Evolutionary conservation across 2,797 vertebrate genomes (phyloP).

Genomic region (Phataginus tetradactyla): DNA sequence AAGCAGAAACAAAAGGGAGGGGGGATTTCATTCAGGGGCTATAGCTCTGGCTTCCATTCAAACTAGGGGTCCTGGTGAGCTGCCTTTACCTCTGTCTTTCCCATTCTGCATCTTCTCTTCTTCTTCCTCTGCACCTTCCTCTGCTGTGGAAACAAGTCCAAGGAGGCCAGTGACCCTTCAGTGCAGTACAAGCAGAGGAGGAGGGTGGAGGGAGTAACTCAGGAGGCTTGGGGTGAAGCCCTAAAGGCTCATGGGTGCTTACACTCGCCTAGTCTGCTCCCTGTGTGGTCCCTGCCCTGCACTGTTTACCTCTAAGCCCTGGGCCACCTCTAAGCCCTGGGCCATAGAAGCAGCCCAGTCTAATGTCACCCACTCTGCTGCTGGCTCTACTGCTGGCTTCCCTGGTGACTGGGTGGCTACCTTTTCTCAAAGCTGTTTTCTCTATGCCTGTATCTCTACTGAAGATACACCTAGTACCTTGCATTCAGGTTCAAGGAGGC

Average conservation of each 20-base stretch:
- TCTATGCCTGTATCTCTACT: not conserved
- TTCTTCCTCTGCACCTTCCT: conserved; percentile 92
- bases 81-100: conserved; percentile 92
- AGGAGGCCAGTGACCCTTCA: conserved; percentile 61
- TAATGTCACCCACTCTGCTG: not conserved
- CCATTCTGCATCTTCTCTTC: conserved; percentile 94
- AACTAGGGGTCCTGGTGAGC: not conserved
- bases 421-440: not conserved
- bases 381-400: not conserved
- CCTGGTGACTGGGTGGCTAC: not conserved
- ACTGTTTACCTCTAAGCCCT: not conserved
- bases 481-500: conserved; percentile 7
- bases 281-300: fast-evolving
- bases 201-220: not conserved
- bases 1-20: not conserved
- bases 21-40: not conserved
- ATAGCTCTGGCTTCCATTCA: not conserved
- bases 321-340: not conserved
- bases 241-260: not conserved
- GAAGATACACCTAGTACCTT: not conserved
- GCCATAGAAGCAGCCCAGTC: not conserved
- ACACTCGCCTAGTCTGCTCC: not conserved
- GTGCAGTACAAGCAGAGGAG: not conserved
- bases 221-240: not conserved
- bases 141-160: conserved; percentile 85